Evolutionary conservation across 2,113 vertebrate species (phyloP).

Genomic region (Chroicocephalus ridibundus): DNA sequence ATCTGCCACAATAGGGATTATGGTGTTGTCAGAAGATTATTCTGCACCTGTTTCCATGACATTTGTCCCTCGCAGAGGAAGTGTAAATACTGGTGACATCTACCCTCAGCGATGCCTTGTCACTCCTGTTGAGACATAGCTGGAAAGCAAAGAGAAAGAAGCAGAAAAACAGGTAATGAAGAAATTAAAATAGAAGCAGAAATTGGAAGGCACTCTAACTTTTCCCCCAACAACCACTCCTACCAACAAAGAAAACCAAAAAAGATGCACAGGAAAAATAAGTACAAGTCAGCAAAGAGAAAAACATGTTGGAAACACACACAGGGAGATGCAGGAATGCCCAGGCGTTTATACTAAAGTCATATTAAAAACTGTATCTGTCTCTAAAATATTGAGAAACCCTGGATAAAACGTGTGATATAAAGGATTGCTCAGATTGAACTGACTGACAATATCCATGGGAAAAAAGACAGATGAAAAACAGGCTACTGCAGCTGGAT

Average conservation of each 20-base stretch:
- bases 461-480: not conserved
- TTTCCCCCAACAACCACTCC: not conserved
- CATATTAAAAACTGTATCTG: not conserved
- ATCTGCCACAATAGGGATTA: slow-evolving; percentile 30
- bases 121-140: not conserved
- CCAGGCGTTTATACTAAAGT: not conserved
- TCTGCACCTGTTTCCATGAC: slow-evolving; percentile 39
- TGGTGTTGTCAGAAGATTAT: slow-evolving; percentile 31
- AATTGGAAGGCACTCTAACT: not conserved
- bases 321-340: not conserved
- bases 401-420: not conserved
- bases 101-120: not conserved
- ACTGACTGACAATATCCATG: not conserved
- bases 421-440: not conserved
- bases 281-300: not conserved
- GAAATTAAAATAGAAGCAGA: not conserved
- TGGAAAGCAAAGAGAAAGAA: not conserved
- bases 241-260: not conserved
- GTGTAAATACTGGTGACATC: slow-evolving; percentile 13
- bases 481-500: not conserved
- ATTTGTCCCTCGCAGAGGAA: slow-evolving; percentile 4
- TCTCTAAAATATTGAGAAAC: not conserved
- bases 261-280: not conserved
- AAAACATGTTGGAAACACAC: not conserved
- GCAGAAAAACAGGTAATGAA: not conserved